Percentiles rank a stretch among this genome's conserved stretches.
phyloP scores from a whole-genome alignment of 2,888 invertebrate species.

The Neria commutata region DNA sequence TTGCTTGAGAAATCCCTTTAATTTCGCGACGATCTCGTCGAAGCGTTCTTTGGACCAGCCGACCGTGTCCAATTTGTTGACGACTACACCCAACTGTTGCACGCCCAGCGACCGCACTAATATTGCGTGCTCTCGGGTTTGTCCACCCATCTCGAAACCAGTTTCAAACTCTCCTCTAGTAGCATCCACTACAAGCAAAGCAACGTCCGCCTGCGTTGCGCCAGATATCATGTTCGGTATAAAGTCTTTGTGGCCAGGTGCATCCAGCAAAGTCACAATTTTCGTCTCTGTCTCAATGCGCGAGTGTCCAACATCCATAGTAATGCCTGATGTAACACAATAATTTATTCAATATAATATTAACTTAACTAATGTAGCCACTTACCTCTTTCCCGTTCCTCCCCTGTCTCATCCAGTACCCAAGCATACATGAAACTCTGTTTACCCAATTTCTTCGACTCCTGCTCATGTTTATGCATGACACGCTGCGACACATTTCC shows the following conservation, averaged over 20 bases:
- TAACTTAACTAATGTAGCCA: neutral
- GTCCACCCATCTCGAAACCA: constrained; percentile 97
- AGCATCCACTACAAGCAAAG: constrained; percentile 94
- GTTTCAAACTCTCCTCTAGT: constrained; percentile 98
- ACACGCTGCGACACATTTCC: constrained; percentile 86
- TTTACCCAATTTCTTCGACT: constrained; percentile 96
- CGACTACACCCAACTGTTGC: constrained; percentile 89
- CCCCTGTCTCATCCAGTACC: constrained; percentile 98
- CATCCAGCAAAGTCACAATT: constrained; percentile 82
- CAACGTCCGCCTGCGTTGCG: constrained; percentile 97
- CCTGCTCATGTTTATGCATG: constrained; percentile 97
- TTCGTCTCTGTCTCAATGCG: constrained; percentile 89
- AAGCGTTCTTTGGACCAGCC: constrained; percentile 92
- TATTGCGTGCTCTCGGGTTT: constrained; percentile 96
- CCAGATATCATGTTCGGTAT: constrained; percentile 99
- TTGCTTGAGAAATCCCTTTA: constrained; percentile 84
- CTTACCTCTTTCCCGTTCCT: constrained; percentile 84
- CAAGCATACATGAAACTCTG: constrained; percentile 98
- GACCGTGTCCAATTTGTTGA: constrained; percentile 97
- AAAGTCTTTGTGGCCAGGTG: constrained; percentile 99
- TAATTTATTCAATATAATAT: neutral
- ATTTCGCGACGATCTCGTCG: constrained; percentile 83
- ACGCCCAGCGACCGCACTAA: constrained; percentile 90
- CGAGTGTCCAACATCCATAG: constrained; percentile 96
- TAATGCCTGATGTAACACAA: constrained; percentile 72